Percentiles rank a stretch among this genome's conserved stretches.
These are phyloP conservation scores for Apis dorsata DNA, from an alignment of 1,140 invertebrate genomes.

Conservation along the genomic window DNA sequence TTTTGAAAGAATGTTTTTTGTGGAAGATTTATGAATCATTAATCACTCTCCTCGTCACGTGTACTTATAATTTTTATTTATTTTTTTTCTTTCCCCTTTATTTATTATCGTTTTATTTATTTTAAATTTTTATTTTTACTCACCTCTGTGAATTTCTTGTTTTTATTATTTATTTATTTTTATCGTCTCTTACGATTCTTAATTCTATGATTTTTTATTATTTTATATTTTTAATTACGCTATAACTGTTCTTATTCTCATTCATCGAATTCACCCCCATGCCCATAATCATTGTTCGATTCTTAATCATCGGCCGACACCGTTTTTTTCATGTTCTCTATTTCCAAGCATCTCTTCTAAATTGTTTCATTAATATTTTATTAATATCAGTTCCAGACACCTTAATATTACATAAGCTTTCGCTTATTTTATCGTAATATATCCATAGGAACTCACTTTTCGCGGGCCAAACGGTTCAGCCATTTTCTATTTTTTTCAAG, in stretches of 20 bases:
- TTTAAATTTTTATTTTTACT: constrained; percentile 59
- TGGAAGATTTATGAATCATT: constrained; percentile 5
- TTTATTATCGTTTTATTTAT: constrained; percentile 39
- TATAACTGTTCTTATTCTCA: constrained; percentile 63
- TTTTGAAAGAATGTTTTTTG: constrained; percentile 27
- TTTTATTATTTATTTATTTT: constrained; percentile 2
- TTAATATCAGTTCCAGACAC: constrained; percentile 72
- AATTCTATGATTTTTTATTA: constrained; percentile 43
- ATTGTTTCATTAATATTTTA: constrained; percentile 75
- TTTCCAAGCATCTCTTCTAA: constrained; percentile 76
- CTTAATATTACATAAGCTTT: constrained; percentile 77
- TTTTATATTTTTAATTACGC: constrained; percentile 60
- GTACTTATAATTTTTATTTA: constrained; percentile 54
- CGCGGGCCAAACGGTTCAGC: constrained; percentile 6
- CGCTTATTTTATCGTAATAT: constrained; percentile 76
- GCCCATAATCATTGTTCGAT: constrained; percentile 51
- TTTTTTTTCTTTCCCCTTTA: constrained; percentile 31
- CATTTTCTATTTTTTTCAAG: neutral
- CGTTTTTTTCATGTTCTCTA: constrained; percentile 72
- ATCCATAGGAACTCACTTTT: constrained; percentile 69
- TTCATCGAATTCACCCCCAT: constrained; percentile 37
- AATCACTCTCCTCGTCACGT: constrained; percentile 50
- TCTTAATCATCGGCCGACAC: constrained; percentile 58
- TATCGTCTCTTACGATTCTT: constrained; percentile 12
- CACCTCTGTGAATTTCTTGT: constrained; percentile 3